These are phyloP conservation scores for Metalampra italica DNA, from an alignment of 2,888 invertebrate genomes.

Conservation along the genomic window DNA sequence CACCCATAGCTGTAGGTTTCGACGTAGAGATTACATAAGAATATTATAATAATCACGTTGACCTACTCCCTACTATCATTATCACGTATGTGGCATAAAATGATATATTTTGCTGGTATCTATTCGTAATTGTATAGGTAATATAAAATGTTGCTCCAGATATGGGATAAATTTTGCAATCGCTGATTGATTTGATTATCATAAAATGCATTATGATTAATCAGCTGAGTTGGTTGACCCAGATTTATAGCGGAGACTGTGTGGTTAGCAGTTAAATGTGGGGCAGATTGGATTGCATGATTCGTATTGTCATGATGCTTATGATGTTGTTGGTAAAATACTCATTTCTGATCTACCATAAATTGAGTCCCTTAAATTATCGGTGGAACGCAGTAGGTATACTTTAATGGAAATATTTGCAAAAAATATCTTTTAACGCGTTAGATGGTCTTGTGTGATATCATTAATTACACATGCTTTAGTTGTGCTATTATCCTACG, in stretches of 20 bases:
- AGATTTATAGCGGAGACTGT: slow-evolving; percentile 41
- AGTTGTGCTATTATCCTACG: slow-evolving; percentile 4
- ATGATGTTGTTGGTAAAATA: no score
- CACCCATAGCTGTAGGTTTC: no score
- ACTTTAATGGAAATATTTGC: no score
- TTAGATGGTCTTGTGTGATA: slow-evolving; percentile 19
- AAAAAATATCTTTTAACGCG: slow-evolving; percentile 15
- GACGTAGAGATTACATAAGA: no score
- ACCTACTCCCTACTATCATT: background rate
- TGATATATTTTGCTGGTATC: background rate
- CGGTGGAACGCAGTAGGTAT: no score
- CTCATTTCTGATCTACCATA: no score
- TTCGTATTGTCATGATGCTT: background rate
- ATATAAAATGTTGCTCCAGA: slow-evolving; percentile 19
- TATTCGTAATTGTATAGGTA: background rate
- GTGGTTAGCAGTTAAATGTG: slow-evolving; percentile 61
- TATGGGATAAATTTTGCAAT: slow-evolving; percentile 52
- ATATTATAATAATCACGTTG: no score
- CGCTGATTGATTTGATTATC: slow-evolving; percentile 50
- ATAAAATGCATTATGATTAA: slow-evolving; percentile 54
- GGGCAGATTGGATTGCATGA: slow-evolving; percentile 49
- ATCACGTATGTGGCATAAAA: background rate
- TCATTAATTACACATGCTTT: slow-evolving; percentile 10
- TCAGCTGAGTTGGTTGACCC: slow-evolving; percentile 49
- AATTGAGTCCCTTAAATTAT: no score